Evolutionary conservation across 2,113 vertebrate genomes (phyloP).

Genomic region (Pica pica): DNA sequence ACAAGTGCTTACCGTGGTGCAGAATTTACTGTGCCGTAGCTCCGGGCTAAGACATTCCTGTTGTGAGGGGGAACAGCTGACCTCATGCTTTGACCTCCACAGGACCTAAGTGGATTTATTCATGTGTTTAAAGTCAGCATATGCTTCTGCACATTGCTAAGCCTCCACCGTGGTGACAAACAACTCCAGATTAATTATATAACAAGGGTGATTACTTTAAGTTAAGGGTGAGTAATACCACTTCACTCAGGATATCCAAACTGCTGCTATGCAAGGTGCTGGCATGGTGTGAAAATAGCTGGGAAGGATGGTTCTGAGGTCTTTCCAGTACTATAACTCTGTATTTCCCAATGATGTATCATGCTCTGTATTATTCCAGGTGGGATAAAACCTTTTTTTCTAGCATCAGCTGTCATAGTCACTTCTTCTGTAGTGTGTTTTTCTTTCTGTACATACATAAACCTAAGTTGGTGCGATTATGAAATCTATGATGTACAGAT

Average conservation of each 20-base stretch:
- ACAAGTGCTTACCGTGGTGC: not conserved
- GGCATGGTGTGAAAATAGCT: not conserved
- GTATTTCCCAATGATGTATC: not conserved
- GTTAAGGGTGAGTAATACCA: not conserved
- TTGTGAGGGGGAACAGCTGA: not conserved
- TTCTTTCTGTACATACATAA: not conserved
- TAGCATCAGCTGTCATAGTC: not conserved
- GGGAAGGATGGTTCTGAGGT: not conserved
- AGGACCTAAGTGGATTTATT: constrained; percentile 20
- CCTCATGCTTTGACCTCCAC: not conserved
- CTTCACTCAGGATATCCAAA: constrained; percentile 4
- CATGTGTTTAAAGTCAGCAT: constrained; percentile 6
- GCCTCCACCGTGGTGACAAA: not conserved
- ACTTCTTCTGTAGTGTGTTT: not conserved
- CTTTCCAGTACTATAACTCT: not conserved
- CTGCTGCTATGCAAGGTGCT: constrained; percentile 16
- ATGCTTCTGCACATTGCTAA: not conserved
- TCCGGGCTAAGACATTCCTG: not conserved
- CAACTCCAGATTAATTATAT: not conserved
- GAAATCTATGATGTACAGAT: not conserved
- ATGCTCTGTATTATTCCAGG: not conserved
- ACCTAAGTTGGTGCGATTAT: not conserved
- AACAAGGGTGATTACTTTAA: not conserved
- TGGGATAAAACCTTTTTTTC: not conserved
- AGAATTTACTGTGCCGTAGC: not conserved